Conservation (phyloP, 1,140 invertebrate species). For the Micrasema minimum region DNA sequence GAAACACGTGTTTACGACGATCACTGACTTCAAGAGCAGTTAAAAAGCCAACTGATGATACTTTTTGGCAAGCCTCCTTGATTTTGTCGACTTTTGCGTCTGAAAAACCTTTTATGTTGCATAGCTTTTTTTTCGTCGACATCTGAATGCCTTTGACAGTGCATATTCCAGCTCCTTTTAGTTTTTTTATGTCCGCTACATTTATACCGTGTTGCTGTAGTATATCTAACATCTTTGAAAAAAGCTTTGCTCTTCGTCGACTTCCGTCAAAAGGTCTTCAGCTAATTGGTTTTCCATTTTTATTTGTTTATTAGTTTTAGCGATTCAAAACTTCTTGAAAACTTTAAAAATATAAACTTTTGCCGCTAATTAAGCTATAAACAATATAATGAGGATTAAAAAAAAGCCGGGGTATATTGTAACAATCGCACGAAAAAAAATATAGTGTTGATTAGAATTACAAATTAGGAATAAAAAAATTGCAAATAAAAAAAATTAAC, state of each 20-base stretch:
- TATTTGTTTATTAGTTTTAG: not conserved
- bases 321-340: no score
- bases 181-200: slow-evolving; percentile 78
- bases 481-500: no score
- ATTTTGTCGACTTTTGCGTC: slow-evolving; percentile 87
- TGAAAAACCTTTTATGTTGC: slow-evolving; percentile 81
- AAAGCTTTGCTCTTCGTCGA: slow-evolving; percentile 66
- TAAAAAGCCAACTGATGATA: slow-evolving; percentile 72
- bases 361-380: slow-evolving; percentile 8
- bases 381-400: no score
- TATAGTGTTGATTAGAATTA: no score
- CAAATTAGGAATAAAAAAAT: no score
- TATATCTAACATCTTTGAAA: slow-evolving; percentile 70
- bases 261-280: slow-evolving; percentile 43
- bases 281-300: slow-evolving; percentile 30
- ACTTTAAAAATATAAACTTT: slow-evolving; percentile 9
- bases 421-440: no score
- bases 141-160: slow-evolving; percentile 86
- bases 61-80: slow-evolving; percentile 78
- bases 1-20: slow-evolving; percentile 77
- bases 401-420: no score
- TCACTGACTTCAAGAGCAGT: slow-evolving; percentile 81
- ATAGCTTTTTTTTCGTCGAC: slow-evolving; percentile 79
- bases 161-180: slow-evolving; percentile 82
- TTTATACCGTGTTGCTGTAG: slow-evolving; percentile 68